Percentiles rank a stretch among this genome's conserved stretches.
Evolutionary conservation across 64 coral and sea anemone species (phyloP).

Genomic region (Montipora foliosa): DNA sequence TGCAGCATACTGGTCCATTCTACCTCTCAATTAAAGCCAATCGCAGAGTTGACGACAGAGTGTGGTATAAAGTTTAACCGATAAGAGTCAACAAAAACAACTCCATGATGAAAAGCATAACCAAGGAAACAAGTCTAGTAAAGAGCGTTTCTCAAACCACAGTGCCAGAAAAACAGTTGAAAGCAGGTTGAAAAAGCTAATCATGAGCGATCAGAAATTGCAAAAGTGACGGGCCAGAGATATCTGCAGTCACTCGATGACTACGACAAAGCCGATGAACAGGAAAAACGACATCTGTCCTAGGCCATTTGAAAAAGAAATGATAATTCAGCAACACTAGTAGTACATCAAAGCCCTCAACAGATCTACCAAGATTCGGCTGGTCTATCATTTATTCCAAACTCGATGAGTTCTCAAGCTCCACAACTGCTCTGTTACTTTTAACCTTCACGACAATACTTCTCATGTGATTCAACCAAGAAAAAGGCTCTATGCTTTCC

Average conservation of each 20-base stretch:
- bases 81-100: slow-evolving; percentile 71
- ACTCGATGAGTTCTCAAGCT: too few relatives aligned
- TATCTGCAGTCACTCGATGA: slow-evolving; percentile 16
- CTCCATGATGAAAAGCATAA: slow-evolving; percentile 57
- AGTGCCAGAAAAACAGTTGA: slow-evolving; percentile 29
- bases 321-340: too few relatives aligned
- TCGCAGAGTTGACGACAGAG: neutral
- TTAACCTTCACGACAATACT: too few relatives aligned
- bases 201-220: slow-evolving; percentile 2
- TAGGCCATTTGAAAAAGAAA: neutral
- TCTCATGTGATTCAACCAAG: too few relatives aligned
- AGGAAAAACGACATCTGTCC: neutral
- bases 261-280: neutral
- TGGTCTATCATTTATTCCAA: too few relatives aligned
- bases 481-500: too few relatives aligned
- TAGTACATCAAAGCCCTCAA: too few relatives aligned
- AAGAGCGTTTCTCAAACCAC: slow-evolving; percentile 42
- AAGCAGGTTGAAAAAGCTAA: neutral
- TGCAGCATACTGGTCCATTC: neutral
- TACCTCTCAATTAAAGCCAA: neutral
- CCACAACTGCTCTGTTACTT: too few relatives aligned
- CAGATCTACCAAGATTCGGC: too few relatives aligned
- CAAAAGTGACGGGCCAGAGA: slow-evolving; percentile 43
- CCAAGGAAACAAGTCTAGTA: neutral
- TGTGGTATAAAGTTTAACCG: slow-evolving; percentile 60